These are phyloP conservation scores for Rhizoglyphus robini DNA, from an alignment of 1,140 invertebrate species.

Conservation along the genomic window DNA sequence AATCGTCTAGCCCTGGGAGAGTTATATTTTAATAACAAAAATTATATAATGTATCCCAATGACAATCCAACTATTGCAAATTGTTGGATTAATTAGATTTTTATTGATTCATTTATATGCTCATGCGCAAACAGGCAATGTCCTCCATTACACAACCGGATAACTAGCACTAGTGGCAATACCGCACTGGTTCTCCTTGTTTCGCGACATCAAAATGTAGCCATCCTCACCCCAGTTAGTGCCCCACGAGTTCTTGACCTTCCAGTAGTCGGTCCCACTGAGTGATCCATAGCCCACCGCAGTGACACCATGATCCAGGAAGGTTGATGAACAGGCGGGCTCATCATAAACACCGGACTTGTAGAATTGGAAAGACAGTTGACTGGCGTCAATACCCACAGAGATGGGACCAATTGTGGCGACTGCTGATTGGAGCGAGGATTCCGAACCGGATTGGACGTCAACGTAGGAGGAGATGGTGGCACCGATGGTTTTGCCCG, in stretches of 20 bases:
- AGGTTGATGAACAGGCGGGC: slow-evolving; percentile 47
- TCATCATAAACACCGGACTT: slow-evolving; percentile 50
- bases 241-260: slow-evolving; percentile 59
- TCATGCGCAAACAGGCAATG: too few species aligned
- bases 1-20: too few species aligned
- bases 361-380: slow-evolving; percentile 62
- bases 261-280: slow-evolving; percentile 53
- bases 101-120: too few species aligned
- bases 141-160: too few species aligned
- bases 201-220: slow-evolving; percentile 35
- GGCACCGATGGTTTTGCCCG: slow-evolving; percentile 51
- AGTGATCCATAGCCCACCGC: slow-evolving; percentile 63
- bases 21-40: too few species aligned
- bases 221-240: slow-evolving; percentile 27
- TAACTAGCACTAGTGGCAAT: slow-evolving; percentile 33
- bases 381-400: slow-evolving; percentile 79
- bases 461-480: slow-evolving; percentile 70
- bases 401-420: slow-evolving; percentile 71
- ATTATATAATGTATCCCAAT: too few species aligned
- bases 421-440: slow-evolving; percentile 55
- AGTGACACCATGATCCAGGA: slow-evolving; percentile 73
- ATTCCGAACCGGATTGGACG: slow-evolving; percentile 50
- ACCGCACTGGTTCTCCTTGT: slow-evolving; percentile 34
- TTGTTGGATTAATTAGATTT: too few species aligned
- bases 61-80: too few species aligned